These are phyloP conservation scores for Acanthiza pusilla DNA, from an alignment of 2,797 vertebrate species.

Conservation along the genomic window DNA sequence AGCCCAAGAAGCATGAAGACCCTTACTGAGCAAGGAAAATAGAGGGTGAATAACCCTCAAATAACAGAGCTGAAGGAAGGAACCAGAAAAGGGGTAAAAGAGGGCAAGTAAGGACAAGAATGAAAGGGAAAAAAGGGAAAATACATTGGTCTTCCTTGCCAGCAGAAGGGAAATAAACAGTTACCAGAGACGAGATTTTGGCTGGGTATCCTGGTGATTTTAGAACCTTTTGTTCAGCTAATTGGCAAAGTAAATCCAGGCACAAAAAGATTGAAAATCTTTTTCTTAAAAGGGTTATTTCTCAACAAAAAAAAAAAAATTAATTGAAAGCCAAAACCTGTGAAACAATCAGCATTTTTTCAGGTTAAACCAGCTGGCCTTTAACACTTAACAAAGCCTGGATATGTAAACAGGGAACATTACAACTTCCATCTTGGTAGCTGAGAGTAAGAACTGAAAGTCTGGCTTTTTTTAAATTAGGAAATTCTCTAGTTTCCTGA, in stretches of 20 bases:
- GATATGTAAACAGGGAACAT: background rate
- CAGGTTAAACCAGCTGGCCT: background rate
- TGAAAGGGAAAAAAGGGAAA: background rate
- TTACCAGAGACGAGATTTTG: background rate
- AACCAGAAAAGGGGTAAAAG: background rate
- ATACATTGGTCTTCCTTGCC: background rate
- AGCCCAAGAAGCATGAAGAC: background rate
- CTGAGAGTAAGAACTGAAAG: background rate
- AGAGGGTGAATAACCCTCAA: background rate
- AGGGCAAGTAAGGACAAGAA: background rate
- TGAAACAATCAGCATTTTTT: background rate
- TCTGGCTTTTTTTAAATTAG: background rate
- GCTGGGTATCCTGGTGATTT: background rate
- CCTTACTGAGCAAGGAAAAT: background rate
- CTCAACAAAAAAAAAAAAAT: background rate
- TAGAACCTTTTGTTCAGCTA: background rate
- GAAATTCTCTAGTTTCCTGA: background rate
- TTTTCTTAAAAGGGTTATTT: background rate
- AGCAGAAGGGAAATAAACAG: background rate
- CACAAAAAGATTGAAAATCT: background rate
- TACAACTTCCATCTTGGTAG: background rate
- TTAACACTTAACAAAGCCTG: background rate
- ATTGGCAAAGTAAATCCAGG: background rate
- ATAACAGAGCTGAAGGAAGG: background rate
- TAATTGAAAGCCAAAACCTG: background rate